Percentiles rank a stretch among this genome's conserved stretches.
These are phyloP conservation scores for Lepeophtheirus nordmannii DNA, from an alignment of 2,888 invertebrate genomes.

Conservation along the genomic window DNA sequence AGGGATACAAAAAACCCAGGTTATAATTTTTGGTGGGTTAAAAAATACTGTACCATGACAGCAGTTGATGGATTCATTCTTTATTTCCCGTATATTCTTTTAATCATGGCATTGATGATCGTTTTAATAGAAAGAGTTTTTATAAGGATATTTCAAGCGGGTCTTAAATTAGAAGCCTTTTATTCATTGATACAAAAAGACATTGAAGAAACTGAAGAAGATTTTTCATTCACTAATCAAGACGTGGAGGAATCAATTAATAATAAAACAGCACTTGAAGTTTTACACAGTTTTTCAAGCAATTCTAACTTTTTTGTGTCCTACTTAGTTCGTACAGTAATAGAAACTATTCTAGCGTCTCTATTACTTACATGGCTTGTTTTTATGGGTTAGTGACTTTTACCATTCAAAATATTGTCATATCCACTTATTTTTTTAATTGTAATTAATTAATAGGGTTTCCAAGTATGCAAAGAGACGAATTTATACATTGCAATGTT, in stretches of 20 bases:
- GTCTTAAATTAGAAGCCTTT: constrained; percentile 17
- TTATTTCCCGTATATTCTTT: constrained; percentile 17
- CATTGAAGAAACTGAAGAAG: background rate
- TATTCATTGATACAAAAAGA: constrained; percentile 5
- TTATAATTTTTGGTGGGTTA: constrained; percentile 22
- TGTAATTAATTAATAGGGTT: background rate
- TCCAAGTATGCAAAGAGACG: constrained; percentile 11
- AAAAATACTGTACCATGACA: constrained; percentile 22
- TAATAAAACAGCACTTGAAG: constrained; percentile 6
- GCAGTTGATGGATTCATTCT: constrained; percentile 22
- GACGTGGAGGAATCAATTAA: background rate
- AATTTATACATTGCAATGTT: constrained; percentile 12
- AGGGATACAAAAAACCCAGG: background rate
- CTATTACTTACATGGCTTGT: background rate
- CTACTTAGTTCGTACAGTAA: constrained; percentile 7
- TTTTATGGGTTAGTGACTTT: background rate
- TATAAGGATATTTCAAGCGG: constrained; percentile 17
- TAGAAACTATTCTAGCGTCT: background rate
- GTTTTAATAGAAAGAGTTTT: constrained; percentile 20
- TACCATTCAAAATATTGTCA: no score
- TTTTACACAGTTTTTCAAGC: constrained; percentile 9
- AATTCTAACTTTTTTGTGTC: constrained; percentile 7
- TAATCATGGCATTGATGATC: constrained; percentile 16
- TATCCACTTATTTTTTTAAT: no score
- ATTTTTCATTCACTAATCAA: background rate